phyloP scores from a whole-genome alignment of 1,140 invertebrate species.

The Macrosteles quadrilineatus region DNA sequence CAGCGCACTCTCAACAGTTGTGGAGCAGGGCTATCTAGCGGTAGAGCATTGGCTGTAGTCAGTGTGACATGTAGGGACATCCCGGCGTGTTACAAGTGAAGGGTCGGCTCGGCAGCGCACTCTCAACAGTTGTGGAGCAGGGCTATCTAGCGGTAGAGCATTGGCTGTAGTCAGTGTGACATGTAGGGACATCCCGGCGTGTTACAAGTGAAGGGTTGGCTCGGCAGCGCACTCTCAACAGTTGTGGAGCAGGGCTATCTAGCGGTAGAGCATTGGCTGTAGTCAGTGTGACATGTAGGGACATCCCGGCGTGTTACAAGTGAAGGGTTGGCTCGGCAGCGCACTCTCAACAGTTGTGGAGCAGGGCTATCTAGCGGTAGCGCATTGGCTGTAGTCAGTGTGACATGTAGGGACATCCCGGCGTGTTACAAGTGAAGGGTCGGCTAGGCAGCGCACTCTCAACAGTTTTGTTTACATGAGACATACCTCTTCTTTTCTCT shows the following conservation, averaged over 20 bases:
- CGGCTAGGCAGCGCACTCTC: background rate
- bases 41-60: background rate
- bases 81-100: background rate
- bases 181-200: slow-evolving; percentile 1
- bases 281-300: background rate
- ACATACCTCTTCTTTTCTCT: background rate
- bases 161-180: background rate
- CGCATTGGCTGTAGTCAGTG: too few species aligned
- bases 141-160: too few species aligned
- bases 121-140: background rate
- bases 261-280: too few species aligned
- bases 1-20: too few species aligned
- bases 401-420: too few species aligned
- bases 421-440: background rate
- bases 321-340: background rate
- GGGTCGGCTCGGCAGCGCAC: background rate
- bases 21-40: too few species aligned
- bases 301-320: background rate
- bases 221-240: background rate
- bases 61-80: background rate
- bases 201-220: background rate
- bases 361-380: background rate
- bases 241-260: background rate
- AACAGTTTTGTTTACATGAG: background rate
- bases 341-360: background rate